These are phyloP conservation scores for Drosophila setifemur DNA, from an alignment of 1,140 invertebrate species.

Conservation along the genomic window DNA sequence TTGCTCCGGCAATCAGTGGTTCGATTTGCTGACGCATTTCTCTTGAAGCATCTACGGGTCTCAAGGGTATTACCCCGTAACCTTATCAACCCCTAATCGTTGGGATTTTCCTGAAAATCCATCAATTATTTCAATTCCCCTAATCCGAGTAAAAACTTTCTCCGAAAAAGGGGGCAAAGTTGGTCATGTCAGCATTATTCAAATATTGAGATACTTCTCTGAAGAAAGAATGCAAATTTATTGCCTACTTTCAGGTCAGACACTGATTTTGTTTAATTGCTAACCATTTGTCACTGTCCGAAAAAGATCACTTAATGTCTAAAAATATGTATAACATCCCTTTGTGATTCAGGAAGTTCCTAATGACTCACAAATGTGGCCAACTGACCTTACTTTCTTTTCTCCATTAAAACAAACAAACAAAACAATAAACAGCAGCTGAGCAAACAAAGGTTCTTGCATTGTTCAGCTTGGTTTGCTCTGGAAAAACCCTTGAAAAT, in stretches of 20 bases:
- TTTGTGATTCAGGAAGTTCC: conserved; percentile 33
- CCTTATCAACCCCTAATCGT: too few relatives aligned
- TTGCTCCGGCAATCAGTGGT: conserved; percentile 10
- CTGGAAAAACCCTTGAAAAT: neutral
- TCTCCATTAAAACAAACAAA: neutral
- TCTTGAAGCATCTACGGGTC: neutral
- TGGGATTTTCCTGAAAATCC: neutral
- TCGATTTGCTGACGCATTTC: too few relatives aligned
- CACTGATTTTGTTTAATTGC: neutral
- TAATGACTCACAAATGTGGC: conserved; percentile 16
- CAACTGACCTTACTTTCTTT: conserved; percentile 33
- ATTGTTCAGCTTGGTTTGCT: neutral
- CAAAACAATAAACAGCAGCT: neutral
- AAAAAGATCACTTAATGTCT: too few relatives aligned
- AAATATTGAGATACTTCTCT: neutral
- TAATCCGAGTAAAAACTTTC: conserved; percentile 1
- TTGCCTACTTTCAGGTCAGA: conserved; percentile 31
- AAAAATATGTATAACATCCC: neutral
- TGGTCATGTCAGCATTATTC: neutral
- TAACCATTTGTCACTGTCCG: neutral
- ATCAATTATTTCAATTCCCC: neutral
- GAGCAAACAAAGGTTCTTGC: conserved; percentile 10
- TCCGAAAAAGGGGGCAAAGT: conserved; percentile 5
- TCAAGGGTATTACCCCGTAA: too few relatives aligned
- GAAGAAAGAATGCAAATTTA: neutral